Conservation (phyloP, 2,113 vertebrate species). For the Lichenostomus cassidix region DNA sequence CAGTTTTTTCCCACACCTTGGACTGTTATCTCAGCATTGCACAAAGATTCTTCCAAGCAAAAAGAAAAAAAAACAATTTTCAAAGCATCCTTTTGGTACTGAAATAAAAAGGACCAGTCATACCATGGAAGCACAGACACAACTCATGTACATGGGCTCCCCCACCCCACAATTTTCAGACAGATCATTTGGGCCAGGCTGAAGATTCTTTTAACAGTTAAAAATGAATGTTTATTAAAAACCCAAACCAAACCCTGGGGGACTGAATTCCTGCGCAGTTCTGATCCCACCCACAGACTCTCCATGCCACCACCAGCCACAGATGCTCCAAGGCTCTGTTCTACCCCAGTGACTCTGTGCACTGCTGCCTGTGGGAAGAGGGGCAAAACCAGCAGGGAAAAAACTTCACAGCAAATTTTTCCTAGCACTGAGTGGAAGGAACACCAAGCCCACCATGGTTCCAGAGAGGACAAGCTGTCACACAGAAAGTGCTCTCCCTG, state of each 20-base stretch:
- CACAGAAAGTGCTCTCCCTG: fast-evolving
- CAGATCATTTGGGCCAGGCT: neutral
- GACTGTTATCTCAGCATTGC: neutral
- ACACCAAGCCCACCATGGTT: fast-evolving
- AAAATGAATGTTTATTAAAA: neutral
- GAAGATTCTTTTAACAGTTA: neutral
- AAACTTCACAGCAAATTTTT: neutral
- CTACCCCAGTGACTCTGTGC: neutral
- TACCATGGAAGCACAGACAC: neutral
- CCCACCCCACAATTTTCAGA: neutral
- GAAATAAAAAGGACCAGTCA: neutral
- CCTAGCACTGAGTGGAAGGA: fast-evolving
- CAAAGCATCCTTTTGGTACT: neutral
- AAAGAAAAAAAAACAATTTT: neutral
- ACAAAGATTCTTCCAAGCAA: neutral
- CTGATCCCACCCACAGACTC: neutral
- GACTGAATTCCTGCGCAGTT: neutral
- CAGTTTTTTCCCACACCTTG: neutral
- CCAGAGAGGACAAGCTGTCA: neutral
- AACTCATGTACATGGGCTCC: fast-evolving
- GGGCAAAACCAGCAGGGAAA: neutral
- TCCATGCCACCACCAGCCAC: neutral
- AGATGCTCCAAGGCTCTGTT: neutral
- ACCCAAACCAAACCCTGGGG: no score
- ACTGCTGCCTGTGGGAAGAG: neutral